Percentiles rank a stretch among this genome's conserved stretches.
Conservation (phyloP, 2,888 invertebrate genomes). For the Philaethria dido region DNA sequence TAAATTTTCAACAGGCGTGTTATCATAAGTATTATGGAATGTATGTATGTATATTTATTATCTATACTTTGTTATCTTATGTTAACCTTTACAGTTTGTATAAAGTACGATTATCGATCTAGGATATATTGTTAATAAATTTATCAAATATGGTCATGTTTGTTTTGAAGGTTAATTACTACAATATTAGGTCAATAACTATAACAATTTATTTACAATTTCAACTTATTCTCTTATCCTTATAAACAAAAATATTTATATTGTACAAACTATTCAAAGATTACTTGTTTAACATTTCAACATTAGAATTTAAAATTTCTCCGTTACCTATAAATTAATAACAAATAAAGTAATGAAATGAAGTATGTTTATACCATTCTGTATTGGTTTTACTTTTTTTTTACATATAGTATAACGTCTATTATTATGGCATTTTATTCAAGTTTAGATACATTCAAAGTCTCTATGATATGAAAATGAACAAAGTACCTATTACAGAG, state of each 20-base stretch:
- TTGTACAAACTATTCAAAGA: too few species aligned
- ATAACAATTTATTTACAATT: too few species aligned
- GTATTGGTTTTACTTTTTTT: too few species aligned
- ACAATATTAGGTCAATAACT: not conserved
- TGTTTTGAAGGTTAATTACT: not conserved
- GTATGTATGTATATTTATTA: slow-evolving; percentile 5
- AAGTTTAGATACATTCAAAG: not conserved
- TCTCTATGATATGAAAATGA: not conserved
- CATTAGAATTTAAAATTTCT: too few species aligned
- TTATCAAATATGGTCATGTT: not conserved
- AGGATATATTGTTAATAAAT: slow-evolving; percentile 11
- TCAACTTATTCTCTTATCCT: too few species aligned
- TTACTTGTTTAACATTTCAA: too few species aligned
- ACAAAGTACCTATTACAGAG: slow-evolving; percentile 1
- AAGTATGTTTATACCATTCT: too few species aligned
- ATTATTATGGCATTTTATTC: not conserved
- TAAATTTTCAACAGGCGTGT: slow-evolving; percentile 8
- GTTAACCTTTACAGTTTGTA: slow-evolving; percentile 12
- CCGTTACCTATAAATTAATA: too few species aligned
- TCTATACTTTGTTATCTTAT: slow-evolving; percentile 12
- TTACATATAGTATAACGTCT: too few species aligned
- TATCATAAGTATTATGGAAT: slow-evolving; percentile 3
- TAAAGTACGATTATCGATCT: slow-evolving; percentile 8
- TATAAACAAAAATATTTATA: too few species aligned
- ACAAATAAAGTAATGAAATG: too few species aligned